Percentiles rank a stretch among this genome's conserved stretches.
Evolutionary conservation across 2,888 invertebrate species (phyloP).

Genomic region (Malthinus flaveolus): DNA sequence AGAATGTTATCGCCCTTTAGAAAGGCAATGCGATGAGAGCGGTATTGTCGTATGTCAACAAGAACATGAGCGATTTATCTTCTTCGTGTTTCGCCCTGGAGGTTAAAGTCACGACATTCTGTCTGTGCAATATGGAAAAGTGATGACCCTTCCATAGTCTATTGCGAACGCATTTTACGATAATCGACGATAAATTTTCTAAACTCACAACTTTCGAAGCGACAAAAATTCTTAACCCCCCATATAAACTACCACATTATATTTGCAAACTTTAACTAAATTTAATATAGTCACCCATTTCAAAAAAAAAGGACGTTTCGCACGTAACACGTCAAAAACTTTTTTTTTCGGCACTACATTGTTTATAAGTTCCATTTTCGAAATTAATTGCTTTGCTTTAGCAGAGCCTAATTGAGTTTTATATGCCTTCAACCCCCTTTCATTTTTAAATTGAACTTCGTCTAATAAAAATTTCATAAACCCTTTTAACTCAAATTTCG

Average conservation of each 20-base stretch:
- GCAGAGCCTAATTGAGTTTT: too few relatives aligned
- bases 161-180: conserved; percentile 23
- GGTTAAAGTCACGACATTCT: conserved; percentile 45
- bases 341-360: background rate
- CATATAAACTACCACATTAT: too few relatives aligned
- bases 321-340: background rate
- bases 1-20: conserved; percentile 29
- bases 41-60: conserved; percentile 53
- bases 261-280: too few relatives aligned
- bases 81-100: conserved; percentile 49
- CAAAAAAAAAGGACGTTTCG: background rate
- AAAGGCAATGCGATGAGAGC: conserved; percentile 32
- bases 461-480: too few relatives aligned
- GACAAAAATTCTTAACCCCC: too few relatives aligned
- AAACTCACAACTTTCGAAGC: conserved; percentile 7
- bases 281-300: too few relatives aligned
- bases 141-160: conserved; percentile 36
- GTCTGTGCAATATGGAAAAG: conserved; percentile 41
- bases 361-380: too few relatives aligned
- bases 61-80: conserved; percentile 52
- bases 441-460: too few relatives aligned
- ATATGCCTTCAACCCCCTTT: too few relatives aligned
- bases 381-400: too few relatives aligned
- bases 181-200: conserved; percentile 26
- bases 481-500: too few relatives aligned